Conservation (phyloP, 53 echinoderm and acorn worm species). For the Arbacia lixula region DNA sequence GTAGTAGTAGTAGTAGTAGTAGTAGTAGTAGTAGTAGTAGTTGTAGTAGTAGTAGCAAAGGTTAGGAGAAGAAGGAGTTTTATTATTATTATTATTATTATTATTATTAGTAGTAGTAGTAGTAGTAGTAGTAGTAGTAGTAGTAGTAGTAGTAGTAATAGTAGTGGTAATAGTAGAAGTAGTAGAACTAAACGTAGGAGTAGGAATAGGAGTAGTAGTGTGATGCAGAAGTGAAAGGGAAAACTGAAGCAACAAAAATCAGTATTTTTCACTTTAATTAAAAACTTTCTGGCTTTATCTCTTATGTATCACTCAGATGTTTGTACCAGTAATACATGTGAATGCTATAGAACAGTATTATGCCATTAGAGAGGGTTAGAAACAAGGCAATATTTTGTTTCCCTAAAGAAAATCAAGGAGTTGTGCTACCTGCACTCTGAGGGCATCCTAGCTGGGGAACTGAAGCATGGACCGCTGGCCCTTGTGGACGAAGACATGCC, state of each 20-base stretch:
- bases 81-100: too few relatives aligned
- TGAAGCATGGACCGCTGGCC: conserved; percentile 96
- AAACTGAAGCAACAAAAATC: too few relatives aligned
- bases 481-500: conserved; percentile 97
- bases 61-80: too few relatives aligned
- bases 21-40: conserved; percentile 12
- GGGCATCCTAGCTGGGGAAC: conserved; percentile 92
- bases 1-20: conserved; percentile 2
- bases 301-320: too few relatives aligned
- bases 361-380: too few relatives aligned
- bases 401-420: conserved; percentile 97
- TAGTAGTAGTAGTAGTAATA: conserved; percentile 10
- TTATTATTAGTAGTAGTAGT: conserved; percentile 39
- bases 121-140: conserved; percentile 37
- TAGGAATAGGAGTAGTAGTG: neutral
- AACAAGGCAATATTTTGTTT: too few relatives aligned
- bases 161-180: neutral
- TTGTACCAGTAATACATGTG: too few relatives aligned
- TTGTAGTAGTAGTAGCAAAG: conserved; percentile 28
- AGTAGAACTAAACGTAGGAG: neutral
- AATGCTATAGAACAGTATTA: too few relatives aligned
- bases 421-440: conserved; percentile 96
- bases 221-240: neutral
- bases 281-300: too few relatives aligned
- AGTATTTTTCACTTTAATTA: too few relatives aligned